These are phyloP conservation scores for Sandelia bainsii DNA, from an alignment of 2,797 vertebrate species.

Conservation along the genomic window DNA sequence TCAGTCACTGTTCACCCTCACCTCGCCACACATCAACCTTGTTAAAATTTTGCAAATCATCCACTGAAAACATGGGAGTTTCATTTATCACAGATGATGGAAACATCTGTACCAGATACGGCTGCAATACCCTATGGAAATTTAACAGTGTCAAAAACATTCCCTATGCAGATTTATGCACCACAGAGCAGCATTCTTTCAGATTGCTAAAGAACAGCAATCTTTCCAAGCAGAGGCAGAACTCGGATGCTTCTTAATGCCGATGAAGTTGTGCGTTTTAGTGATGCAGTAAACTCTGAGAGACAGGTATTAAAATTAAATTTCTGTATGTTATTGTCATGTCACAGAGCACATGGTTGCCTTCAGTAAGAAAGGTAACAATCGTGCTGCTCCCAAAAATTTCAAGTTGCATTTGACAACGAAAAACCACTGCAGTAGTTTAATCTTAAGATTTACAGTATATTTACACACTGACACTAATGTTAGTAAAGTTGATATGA, in stretches of 20 bases:
- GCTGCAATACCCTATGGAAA: conserved; percentile 33
- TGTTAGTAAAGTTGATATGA: not conserved
- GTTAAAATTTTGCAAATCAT: conserved; percentile 30
- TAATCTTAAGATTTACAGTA: no score
- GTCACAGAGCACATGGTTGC: not conserved
- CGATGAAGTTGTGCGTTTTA: conserved; percentile 1
- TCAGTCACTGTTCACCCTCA: not conserved
- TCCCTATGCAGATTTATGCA: conserved; percentile 51
- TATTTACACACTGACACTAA: not conserved
- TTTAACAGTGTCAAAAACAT: conserved; percentile 29
- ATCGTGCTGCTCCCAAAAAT: not conserved
- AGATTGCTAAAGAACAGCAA: conserved; percentile 10
- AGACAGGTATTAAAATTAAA: not conserved
- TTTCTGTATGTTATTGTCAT: not conserved
- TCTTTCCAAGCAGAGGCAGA: not conserved
- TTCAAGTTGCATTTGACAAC: not conserved
- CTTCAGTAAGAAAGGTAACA: not conserved
- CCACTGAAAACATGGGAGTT: conserved; percentile 29
- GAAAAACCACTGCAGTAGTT: not conserved
- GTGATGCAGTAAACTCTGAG: not conserved
- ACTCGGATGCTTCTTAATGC: conserved; percentile 8
- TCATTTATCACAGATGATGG: conserved; percentile 39
- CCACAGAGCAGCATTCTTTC: conserved; percentile 2
- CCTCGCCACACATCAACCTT: conserved; percentile 10
- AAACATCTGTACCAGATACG: conserved; percentile 50